Conservation (phyloP, 2,888 invertebrate genomes). For the Microctonus aethiopoides region DNA sequence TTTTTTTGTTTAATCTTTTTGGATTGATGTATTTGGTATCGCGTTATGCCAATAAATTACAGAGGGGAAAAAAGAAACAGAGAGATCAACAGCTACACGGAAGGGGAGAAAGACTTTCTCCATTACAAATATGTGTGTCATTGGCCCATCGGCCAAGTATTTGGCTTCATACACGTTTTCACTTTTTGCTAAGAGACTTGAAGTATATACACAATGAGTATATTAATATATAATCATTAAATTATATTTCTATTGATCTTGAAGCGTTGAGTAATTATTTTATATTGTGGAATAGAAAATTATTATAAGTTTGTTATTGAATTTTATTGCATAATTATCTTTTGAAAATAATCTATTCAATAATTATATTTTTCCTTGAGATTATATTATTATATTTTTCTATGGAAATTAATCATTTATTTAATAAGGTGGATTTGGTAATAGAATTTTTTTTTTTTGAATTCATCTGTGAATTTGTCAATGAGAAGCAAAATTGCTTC, state of each 20-base stretch:
- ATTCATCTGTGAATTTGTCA: too few species aligned
- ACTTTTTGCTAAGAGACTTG: conserved; percentile 35
- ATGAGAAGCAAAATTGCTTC: not conserved
- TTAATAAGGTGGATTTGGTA: not conserved
- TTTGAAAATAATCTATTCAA: not conserved
- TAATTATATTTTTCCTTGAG: not conserved
- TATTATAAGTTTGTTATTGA: not conserved
- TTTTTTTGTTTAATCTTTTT: not conserved
- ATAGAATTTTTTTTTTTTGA: too few species aligned
- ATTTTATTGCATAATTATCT: not conserved
- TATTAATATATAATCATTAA: not conserved
- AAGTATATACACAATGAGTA: conserved; percentile 7
- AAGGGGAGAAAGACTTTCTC: conserved; percentile 50
- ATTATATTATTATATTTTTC: not conserved
- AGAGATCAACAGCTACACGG: conserved; percentile 9
- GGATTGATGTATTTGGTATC: not conserved
- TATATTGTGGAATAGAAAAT: not conserved
- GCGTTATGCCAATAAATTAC: not conserved
- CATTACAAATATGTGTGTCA: conserved; percentile 59
- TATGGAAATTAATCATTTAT: not conserved
- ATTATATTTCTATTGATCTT: not conserved
- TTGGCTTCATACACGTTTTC: conserved; percentile 38
- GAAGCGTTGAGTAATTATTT: conserved; percentile 8
- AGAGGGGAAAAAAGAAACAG: not conserved
- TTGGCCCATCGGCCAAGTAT: conserved; percentile 40